Evolutionary conservation across 1,140 invertebrate species (phyloP).

Genomic region (Vollenhovia emeryi): DNA sequence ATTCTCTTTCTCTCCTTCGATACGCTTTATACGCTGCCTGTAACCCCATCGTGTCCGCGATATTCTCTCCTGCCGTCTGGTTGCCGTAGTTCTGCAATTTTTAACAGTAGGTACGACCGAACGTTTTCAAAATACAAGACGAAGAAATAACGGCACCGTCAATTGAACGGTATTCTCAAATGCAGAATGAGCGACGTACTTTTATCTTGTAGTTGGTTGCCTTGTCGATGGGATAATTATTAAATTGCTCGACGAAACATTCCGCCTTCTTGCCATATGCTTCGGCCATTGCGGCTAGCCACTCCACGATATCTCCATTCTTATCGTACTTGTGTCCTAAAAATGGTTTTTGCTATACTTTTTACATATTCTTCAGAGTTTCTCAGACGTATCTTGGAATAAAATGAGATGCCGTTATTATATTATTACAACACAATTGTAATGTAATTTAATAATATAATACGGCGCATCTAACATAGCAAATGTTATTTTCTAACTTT

Average conservation of each 20-base stretch:
- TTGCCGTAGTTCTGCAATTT: slow-evolving; percentile 66
- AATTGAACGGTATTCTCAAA: not conserved
- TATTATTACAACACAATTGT: not conserved
- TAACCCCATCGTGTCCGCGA: slow-evolving; percentile 67
- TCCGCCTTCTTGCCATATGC: slow-evolving; percentile 48
- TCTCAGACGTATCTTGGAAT: not conserved
- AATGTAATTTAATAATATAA: not conserved
- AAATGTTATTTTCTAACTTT: not conserved
- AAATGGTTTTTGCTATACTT: not conserved
- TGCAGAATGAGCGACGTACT: not conserved
- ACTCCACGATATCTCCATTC: slow-evolving; percentile 46
- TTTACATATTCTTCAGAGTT: not conserved
- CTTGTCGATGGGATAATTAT: slow-evolving; percentile 48
- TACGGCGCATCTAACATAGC: not conserved
- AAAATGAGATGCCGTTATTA: not conserved
- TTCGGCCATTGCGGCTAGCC: slow-evolving; percentile 56
- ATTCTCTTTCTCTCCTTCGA: slow-evolving; percentile 56
- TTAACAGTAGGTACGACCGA: not conserved
- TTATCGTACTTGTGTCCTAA: slow-evolving; percentile 51
- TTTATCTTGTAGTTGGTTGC: not conserved
- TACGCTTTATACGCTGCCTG: slow-evolving; percentile 55
- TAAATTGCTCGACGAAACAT: slow-evolving; percentile 61
- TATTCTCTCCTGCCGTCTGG: slow-evolving; percentile 58
- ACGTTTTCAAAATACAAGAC: not conserved
- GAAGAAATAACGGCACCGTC: not conserved